These are phyloP conservation scores for Natator depressus DNA, from an alignment of 2,113 vertebrate species.

Conservation along the genomic window DNA sequence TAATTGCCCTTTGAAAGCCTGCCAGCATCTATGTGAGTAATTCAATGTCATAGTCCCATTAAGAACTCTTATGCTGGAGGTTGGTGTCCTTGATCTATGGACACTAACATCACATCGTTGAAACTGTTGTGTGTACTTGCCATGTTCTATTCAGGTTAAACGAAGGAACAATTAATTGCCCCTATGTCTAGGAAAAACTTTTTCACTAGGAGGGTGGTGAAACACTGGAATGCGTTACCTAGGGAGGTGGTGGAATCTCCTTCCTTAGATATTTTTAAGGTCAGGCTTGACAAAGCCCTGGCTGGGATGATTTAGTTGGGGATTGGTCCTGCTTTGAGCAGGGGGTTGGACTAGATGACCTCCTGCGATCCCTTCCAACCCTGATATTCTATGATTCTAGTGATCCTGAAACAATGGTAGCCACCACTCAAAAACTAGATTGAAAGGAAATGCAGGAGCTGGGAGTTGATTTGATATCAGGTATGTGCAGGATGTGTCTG, in stretches of 20 bases:
- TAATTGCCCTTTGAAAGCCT: slow-evolving; percentile 26
- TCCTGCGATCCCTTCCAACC: no score
- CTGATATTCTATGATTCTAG: not conserved
- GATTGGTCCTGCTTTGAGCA: no score
- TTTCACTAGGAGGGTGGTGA: no score
- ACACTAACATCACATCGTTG: not conserved
- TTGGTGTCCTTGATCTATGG: not conserved
- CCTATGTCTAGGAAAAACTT: not conserved
- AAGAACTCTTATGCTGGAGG: not conserved
- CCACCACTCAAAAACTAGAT: not conserved
- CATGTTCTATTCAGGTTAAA: not conserved
- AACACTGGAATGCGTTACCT: no score
- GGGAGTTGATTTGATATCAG: slow-evolving; percentile 28
- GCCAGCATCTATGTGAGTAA: not conserved
- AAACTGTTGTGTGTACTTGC: not conserved
- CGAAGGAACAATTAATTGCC: slow-evolving; percentile 26
- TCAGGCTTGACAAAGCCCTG: no score
- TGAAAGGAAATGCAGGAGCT: slow-evolving; percentile 28
- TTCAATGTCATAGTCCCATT: not conserved
- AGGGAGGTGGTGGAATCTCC: no score
- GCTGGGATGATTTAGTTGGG: no score
- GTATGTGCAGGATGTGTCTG: not conserved
- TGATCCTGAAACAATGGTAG: not conserved
- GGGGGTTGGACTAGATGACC: no score
- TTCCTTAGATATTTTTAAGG: no score